Conservation (phyloP, 2,888 invertebrate genomes). For the Eilema caniola region DNA sequence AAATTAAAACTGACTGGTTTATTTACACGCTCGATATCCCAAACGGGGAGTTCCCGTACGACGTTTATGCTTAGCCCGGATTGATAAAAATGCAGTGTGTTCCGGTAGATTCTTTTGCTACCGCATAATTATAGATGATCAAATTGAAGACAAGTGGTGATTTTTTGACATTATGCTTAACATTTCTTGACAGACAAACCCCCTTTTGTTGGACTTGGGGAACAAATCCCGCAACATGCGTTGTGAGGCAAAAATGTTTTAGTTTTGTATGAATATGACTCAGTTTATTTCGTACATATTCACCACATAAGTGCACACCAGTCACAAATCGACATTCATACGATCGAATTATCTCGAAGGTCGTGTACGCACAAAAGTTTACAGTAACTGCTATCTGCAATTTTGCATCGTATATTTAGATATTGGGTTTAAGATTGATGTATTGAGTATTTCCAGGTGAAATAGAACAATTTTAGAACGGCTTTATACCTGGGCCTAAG, state of each 20-base stretch:
- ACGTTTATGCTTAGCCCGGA: no score
- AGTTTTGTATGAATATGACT: neutral
- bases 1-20: no score
- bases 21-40: no score
- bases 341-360: slow-evolving; percentile 4
- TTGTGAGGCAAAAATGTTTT: neutral
- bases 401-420: slow-evolving; percentile 32
- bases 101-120: no score
- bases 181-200: no score
- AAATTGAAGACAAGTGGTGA: no score
- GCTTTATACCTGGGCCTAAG: slow-evolving; percentile 36
- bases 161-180: no score
- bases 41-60: no score
- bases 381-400: slow-evolving; percentile 32
- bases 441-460: slow-evolving; percentile 43
- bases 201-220: no score
- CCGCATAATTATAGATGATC: no score
- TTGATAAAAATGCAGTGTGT: no score
- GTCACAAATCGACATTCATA: neutral
- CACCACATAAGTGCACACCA: slow-evolving; percentile 5
- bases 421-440: slow-evolving; percentile 38
- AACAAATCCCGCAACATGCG: no score
- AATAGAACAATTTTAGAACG: slow-evolving; percentile 46
- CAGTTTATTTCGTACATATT: slow-evolving; percentile 2
- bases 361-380: slow-evolving; percentile 18